phyloP scores from a whole-genome alignment of 2,797 vertebrate genomes.

The Clamator glandarius region DNA sequence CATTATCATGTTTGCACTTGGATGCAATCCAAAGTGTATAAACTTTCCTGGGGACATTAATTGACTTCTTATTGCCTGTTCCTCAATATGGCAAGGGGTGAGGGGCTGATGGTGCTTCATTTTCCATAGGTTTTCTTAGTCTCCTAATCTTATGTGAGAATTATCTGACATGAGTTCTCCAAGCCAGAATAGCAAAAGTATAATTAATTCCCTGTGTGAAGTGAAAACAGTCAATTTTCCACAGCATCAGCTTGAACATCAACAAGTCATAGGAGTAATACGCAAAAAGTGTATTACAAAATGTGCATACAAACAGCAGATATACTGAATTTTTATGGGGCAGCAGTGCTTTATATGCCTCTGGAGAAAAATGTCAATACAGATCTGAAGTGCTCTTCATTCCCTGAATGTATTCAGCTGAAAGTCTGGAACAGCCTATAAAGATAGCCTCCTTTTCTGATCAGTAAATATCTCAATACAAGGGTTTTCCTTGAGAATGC shows the following conservation, averaged over 20 bases:
- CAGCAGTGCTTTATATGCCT: neutral
- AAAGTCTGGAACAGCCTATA: neutral
- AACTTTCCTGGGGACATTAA: constrained; percentile 28
- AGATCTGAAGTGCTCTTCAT: neutral
- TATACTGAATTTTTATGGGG: neutral
- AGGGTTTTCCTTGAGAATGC: neutral
- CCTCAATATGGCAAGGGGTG: neutral
- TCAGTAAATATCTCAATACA: neutral
- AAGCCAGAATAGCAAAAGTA: constrained; percentile 9
- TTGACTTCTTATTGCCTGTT: neutral
- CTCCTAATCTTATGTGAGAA: constrained; percentile 8
- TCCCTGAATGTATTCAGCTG: neutral
- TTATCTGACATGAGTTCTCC: constrained; percentile 25
- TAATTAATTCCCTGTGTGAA: constrained; percentile 40
- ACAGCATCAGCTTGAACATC: neutral
- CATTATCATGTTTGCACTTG: constrained; percentile 18
- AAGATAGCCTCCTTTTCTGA: neutral
- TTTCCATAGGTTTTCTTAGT: constrained; percentile 8
- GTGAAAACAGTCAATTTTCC: constrained; percentile 41
- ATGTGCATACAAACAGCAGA: neutral
- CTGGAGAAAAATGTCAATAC: neutral
- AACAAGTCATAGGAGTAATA: constrained; percentile 7
- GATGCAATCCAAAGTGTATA: neutral
- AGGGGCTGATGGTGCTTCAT: neutral
- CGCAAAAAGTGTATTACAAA: neutral